phyloP scores from a whole-genome alignment of 2,888 invertebrate genomes.

The Caenorhabditis sp. region DNA sequence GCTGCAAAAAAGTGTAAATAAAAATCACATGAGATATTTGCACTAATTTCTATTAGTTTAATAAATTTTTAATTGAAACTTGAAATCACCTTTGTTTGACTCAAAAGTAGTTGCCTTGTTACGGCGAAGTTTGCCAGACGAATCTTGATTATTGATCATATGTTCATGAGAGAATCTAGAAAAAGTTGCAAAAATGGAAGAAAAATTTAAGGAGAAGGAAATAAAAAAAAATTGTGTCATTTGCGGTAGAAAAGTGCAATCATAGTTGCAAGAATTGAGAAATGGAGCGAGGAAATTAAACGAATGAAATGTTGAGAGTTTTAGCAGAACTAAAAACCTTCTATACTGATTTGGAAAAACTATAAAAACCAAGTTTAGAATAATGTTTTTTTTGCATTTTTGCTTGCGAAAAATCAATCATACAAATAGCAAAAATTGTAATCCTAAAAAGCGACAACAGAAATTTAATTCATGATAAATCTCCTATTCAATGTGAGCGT shows the following conservation, averaged over 20 bases:
- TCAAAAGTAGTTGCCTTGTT: slow-evolving; percentile 45
- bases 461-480: no score
- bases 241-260: neutral
- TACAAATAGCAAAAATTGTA: no score
- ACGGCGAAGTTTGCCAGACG: slow-evolving; percentile 40
- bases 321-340: no score
- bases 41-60: neutral
- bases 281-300: neutral
- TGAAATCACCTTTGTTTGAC: slow-evolving; percentile 4
- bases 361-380: no score
- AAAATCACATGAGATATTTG: neutral
- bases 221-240: neutral
- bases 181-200: neutral
- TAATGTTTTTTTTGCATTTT: no score
- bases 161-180: slow-evolving; percentile 27
- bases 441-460: no score
- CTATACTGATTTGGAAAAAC: no score
- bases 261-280: neutral
- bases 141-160: slow-evolving; percentile 25
- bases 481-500: no score
- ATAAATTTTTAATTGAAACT: no score
- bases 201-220: neutral
- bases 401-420: no score
- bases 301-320: neutral
- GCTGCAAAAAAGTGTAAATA: slow-evolving; percentile 19